These are phyloP conservation scores for Geotrupes spiniger DNA, from an alignment of 2,888 invertebrate species.

Conservation along the genomic window DNA sequence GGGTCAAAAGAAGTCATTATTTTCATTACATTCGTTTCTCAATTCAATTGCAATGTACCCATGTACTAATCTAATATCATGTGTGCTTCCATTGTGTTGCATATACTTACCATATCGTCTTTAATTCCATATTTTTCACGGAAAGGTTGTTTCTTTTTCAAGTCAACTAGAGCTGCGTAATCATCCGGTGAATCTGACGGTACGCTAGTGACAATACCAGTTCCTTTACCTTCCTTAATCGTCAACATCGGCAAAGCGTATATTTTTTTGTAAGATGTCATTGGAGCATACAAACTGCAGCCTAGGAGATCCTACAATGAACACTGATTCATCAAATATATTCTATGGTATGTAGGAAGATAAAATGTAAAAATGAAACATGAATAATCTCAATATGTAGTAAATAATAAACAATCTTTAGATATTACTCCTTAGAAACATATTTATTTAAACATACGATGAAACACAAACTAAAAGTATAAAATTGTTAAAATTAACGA, in stretches of 20 bases:
- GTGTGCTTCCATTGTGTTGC: too few relatives aligned
- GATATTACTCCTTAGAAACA: too few relatives aligned
- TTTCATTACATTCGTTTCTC: too few relatives aligned
- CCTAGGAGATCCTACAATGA: conserved; percentile 71
- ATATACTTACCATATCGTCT: conserved; percentile 77
- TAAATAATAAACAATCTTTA: too few relatives aligned
- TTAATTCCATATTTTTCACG: conserved; percentile 88
- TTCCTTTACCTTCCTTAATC: conserved; percentile 97
- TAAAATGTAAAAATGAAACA: too few relatives aligned
- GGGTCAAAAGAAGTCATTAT: too few relatives aligned
- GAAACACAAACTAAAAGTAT: too few relatives aligned
- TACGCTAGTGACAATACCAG: conserved; percentile 96
- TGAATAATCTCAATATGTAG: too few relatives aligned
- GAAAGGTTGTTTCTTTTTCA: conserved; percentile 91
- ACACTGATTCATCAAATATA: conserved; percentile 1
- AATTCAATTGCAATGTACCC: too few relatives aligned
- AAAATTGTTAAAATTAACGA: too few relatives aligned
- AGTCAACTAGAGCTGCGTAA: conserved; percentile 90
- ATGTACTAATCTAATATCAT: too few relatives aligned
- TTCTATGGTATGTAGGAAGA: background rate
- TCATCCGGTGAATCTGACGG: conserved; percentile 99
- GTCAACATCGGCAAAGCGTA: conserved; percentile 97
- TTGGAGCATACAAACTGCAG: conserved; percentile 76
- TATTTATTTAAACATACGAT: too few relatives aligned
- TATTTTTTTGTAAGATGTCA: conserved; percentile 78